Evolutionary conservation across 92 coral and sea anemone species (phyloP).

Genomic region (Epizoanthus rinbou): DNA sequence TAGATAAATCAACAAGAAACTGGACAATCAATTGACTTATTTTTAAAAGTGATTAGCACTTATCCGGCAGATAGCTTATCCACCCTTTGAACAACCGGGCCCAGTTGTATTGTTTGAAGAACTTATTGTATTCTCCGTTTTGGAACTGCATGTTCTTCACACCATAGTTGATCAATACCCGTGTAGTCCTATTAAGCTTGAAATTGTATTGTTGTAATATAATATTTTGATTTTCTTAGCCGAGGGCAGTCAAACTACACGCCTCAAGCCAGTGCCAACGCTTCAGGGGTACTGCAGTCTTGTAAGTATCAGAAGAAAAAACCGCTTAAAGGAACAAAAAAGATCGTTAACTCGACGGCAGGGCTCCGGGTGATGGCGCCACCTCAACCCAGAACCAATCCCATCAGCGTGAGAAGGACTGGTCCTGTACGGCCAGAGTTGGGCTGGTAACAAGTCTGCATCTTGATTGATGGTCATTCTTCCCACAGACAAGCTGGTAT

Average conservation of each 20-base stretch:
- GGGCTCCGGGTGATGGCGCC: slow-evolving; percentile 72
- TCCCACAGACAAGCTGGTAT: too few relatives aligned
- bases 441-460: slow-evolving; percentile 19
- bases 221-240: neutral
- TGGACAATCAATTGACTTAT: too few relatives aligned
- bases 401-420: slow-evolving; percentile 16
- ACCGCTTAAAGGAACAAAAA: neutral
- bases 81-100: too few relatives aligned
- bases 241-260: slow-evolving; percentile 12
- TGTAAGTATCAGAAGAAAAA: slow-evolving; percentile 31
- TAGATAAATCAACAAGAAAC: too few relatives aligned
- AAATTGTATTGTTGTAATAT: neutral
- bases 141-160: too few relatives aligned
- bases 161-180: too few relatives aligned
- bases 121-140: too few relatives aligned
- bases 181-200: too few relatives aligned
- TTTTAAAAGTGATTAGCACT: too few relatives aligned
- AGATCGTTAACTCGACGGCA: neutral
- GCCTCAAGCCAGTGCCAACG: neutral
- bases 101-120: too few relatives aligned
- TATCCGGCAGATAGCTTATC: too few relatives aligned
- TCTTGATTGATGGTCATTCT: too few relatives aligned
- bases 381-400: slow-evolving; percentile 49
- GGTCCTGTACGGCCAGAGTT: slow-evolving; percentile 28
- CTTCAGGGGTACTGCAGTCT: neutral